Base-by-base conservation (phyloP, 2,113 vertebrate species). In the Elephas maximus region DNA sequence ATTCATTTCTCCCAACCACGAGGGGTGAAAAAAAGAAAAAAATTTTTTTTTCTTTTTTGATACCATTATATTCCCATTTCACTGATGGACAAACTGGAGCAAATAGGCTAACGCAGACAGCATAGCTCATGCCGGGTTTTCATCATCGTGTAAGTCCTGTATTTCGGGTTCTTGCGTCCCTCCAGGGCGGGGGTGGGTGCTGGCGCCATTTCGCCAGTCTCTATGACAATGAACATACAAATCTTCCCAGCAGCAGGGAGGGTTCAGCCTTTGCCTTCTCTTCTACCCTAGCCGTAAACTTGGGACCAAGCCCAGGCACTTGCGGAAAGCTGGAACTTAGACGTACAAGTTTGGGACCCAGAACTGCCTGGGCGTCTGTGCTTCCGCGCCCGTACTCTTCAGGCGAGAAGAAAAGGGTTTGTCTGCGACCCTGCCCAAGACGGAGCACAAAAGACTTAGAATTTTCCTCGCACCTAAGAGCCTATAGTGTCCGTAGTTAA, bases 131-230 rank as follows among this genome's bases (percentile, higher is more conserved):
- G 33, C 1, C 0, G 33, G 48, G 21, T 37, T 51, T 41, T 48
- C 44, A 15, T 12, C 15, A 6, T 33, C 0, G 8, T 3, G 44
- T 5, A 51, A 62, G 8, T 44, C 65, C 10, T 5, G 24, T 18
- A 53, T 53, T 51, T 24, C 0, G 30, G 5, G 3, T 0, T 10
- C 30, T 12, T 0, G 14, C 12, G 11, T 20, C 11, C 17, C 45
- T 80, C 24, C 5, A 21, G 51, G 28, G 77, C 44, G 21, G 1
- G 0, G 0, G 2, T 0, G 33, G 6, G 5, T 5, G 37, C 65
- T 24, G 62, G 41, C 10, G 62, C 79, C 88, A 3, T 45, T 60
- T 63, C 53, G 28, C 57, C 74, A 53, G n/a, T 3, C 24, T 57
- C 33, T 44, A 71, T 6, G 28, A 51, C 71, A 73, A 15, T 67